Base-by-base conservation (phyloP, 2,888 invertebrate species). In the Cheilosia vulpina region DNA sequence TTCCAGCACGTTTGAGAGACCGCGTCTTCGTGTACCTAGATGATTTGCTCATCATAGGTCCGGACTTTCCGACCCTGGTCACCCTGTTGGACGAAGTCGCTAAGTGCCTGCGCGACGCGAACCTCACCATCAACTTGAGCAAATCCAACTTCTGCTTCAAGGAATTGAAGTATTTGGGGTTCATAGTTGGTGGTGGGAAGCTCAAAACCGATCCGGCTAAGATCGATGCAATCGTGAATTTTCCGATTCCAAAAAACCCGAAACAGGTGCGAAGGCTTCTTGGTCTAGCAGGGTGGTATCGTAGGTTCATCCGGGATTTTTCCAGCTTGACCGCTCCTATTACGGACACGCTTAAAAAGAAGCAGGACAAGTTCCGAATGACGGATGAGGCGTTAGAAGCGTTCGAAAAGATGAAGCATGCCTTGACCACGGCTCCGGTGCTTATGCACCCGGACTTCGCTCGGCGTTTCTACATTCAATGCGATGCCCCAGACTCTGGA, bases 241-340 rank as follows among this genome's bases (percentile, higher is more conserved):
- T 73, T 4, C 87, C 87, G 4, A 11, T 53, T 3, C 53, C 21
- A 2, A 75, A 73, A 27, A 47, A 63, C 0, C 55, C 75, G 0
- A 75, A 79, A 6, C 78, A 87, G 19, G 78, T 87, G 1, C 65
- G 88, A 0, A 73, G 88, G 21, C 52, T 85, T n/a, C 76, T 87
- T 43, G 63, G 79, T 4, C 72, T 84, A 45, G 81, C 84, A 0
- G 80, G 87, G 2, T 87, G 84, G 81, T 87, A 85, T 21, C 38
- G 79, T 13, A 52, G 78, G 13, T 87, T 87, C 50, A 84, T 87
- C 7, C 27, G 34, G 15, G 68, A 80, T 21, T 85, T 62, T 41
- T 73, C 81, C 5, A 11, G 34, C 2, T 9, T 73, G 27, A 76
- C 63, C 0, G 47, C 71, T 6, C 85, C 79, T 4, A 24, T 87